A percentile compares a stretch with the other conserved stretches of the same genome.
phyloP scores from a whole-genome alignment of 2,888 invertebrate species.

The Caenorhabditis parvicauda region DNA sequence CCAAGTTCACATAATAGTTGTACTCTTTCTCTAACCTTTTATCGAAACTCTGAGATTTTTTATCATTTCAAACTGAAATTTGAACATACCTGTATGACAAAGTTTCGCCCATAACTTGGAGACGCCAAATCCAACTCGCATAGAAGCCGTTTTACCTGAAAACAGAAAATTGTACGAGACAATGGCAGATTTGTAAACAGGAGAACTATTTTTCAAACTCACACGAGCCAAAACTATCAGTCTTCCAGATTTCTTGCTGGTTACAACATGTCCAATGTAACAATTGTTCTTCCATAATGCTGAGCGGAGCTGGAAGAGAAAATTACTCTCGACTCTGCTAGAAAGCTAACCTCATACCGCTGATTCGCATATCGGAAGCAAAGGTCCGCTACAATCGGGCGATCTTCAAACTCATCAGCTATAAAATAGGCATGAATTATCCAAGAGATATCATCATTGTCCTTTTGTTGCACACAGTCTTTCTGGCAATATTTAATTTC shows the following conservation, averaged over 20 bases:
- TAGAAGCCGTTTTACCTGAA: conserved; percentile 17
- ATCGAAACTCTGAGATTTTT: conserved; percentile 18
- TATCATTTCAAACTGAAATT: neutral
- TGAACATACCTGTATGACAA: conserved; percentile 5
- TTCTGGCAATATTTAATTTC: conserved; percentile 10
- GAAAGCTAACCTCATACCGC: conserved; percentile 11
- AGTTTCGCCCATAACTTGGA: neutral
- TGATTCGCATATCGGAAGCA: conserved; percentile 14
- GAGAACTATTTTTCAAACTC: neutral
- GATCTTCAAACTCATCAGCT: conserved; percentile 12
- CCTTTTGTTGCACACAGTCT: conserved; percentile 16
- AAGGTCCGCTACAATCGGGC: conserved; percentile 20
- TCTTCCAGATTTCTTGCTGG: conserved; percentile 19
- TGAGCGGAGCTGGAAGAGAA: conserved; percentile 9
- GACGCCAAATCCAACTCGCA: conserved; percentile 14
- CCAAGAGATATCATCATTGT: too few relatives aligned
- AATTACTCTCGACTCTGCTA: neutral
- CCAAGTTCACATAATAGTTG: conserved; percentile 14
- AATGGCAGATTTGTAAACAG: neutral
- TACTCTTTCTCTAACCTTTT: conserved; percentile 7
- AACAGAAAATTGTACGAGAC: neutral
- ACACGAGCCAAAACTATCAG: conserved; percentile 14
- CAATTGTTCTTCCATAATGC: conserved; percentile 11
- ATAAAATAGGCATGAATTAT: conserved; percentile 21
- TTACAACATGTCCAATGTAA: conserved; percentile 15